Percentiles rank a stretch among this genome's conserved stretches.
These are phyloP conservation scores for Drosophila pruinosa DNA, from an alignment of 1,140 invertebrate species.

Conservation along the genomic window DNA sequence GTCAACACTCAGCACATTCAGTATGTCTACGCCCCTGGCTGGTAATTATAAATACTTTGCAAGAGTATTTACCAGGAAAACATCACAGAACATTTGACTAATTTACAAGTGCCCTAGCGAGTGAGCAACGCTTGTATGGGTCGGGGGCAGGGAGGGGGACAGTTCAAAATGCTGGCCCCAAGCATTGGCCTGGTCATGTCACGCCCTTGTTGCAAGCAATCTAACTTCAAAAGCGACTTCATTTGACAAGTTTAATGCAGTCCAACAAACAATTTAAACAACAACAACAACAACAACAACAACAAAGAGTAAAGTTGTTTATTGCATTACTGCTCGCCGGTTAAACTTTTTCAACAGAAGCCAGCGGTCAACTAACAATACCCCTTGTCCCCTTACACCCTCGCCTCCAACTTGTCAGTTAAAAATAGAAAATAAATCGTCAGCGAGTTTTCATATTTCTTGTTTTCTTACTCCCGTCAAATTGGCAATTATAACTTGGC, in stretches of 20 bases:
- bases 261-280: slow-evolving; percentile 66
- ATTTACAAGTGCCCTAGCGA: slow-evolving; percentile 33
- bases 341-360: slow-evolving; percentile 62
- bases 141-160: slow-evolving; percentile 3
- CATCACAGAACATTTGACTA: slow-evolving; percentile 59
- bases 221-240: slow-evolving; percentile 71
- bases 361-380: slow-evolving; percentile 11
- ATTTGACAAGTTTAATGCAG: slow-evolving; percentile 78
- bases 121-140: neutral
- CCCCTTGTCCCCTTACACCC: neutral
- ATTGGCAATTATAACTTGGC: slow-evolving; percentile 20
- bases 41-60: slow-evolving; percentile 62
- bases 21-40: slow-evolving; percentile 41
- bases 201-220: slow-evolving; percentile 51
- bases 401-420: slow-evolving; percentile 29
- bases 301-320: slow-evolving; percentile 43
- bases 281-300: neutral
- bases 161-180: slow-evolving; percentile 36
- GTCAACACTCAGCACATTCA: slow-evolving; percentile 15
- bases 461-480: neutral
- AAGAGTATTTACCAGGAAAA: slow-evolving; percentile 52
- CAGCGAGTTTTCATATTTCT: slow-evolving; percentile 11
- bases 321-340: slow-evolving; percentile 69
- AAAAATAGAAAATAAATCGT: slow-evolving; percentile 61
- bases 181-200: slow-evolving; percentile 17